These are phyloP conservation scores for Plagodis dolabraria DNA, from an alignment of 2,888 invertebrate species.

Conservation along the genomic window DNA sequence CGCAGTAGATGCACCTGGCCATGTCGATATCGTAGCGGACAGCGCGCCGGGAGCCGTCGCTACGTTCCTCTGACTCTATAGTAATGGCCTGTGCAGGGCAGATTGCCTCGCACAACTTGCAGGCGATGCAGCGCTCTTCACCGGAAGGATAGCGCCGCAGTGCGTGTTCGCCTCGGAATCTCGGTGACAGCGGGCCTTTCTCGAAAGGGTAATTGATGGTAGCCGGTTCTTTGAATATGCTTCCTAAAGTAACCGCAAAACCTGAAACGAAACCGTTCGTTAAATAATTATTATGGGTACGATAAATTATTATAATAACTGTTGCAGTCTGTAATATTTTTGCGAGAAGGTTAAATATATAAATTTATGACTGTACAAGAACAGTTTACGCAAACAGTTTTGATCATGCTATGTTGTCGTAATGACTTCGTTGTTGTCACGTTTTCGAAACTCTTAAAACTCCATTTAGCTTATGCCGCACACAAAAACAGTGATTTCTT, in stretches of 20 bases:
- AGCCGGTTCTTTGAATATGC: slow-evolving; percentile 92
- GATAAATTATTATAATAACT: background rate
- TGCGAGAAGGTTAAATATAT: no score
- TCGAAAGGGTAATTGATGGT: slow-evolving; percentile 99
- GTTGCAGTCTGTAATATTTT: no score
- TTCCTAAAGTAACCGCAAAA: slow-evolving; percentile 91
- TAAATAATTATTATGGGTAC: background rate
- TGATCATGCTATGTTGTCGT: no score
- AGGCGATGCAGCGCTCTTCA: slow-evolving; percentile 99
- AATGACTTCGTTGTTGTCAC: no score
- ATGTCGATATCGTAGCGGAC: slow-evolving; percentile 98
- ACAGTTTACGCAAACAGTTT: no score
- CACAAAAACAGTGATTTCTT: no score
- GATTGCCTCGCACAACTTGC: slow-evolving; percentile 99
- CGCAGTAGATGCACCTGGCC: slow-evolving; percentile 99
- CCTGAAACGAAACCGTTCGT: slow-evolving; percentile 75
- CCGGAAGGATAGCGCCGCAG: slow-evolving; percentile 97
- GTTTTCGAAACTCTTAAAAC: no score
- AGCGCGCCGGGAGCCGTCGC: slow-evolving; percentile 97
- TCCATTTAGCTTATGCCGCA: no score
- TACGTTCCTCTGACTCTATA: slow-evolving; percentile 98
- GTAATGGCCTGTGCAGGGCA: slow-evolving; percentile 99
- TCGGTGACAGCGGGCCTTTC: slow-evolving; percentile 98
- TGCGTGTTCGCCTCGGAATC: slow-evolving; percentile 99
- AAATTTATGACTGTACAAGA: no score